Conservation (phyloP, 2,113 vertebrate genomes). For the Hydropotes inermis region DNA sequence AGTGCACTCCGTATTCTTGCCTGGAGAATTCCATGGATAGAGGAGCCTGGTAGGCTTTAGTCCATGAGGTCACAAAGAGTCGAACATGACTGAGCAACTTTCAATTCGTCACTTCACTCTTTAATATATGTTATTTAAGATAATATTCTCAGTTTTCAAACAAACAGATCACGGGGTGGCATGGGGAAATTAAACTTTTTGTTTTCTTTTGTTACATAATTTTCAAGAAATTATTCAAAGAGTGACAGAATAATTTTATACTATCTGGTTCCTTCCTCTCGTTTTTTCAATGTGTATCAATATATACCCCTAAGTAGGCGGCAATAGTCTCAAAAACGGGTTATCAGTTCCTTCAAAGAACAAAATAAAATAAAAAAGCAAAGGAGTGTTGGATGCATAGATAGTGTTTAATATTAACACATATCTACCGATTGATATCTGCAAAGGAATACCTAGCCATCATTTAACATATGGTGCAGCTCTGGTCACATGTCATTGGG, state of each 20-base stretch:
- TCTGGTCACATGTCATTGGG: neutral
- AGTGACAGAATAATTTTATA: neutral
- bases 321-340: neutral
- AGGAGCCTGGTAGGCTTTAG: neutral
- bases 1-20: neutral
- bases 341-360: neutral
- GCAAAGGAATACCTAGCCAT: neutral
- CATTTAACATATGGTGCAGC: neutral
- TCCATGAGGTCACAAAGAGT: neutral
- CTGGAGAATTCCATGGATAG: neutral
- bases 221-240: neutral
- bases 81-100: neutral
- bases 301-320: neutral
- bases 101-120: neutral
- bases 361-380: neutral
- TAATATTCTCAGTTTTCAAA: neutral
- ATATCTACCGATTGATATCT: neutral
- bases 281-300: neutral
- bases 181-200: neutral
- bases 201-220: neutral
- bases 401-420: neutral
- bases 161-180: neutral
- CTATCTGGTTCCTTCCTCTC: neutral
- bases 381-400: neutral
- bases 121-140: neutral